These are phyloP conservation scores for Baryphthengus martii DNA, from an alignment of 2,113 vertebrate species.

Conservation along the genomic window DNA sequence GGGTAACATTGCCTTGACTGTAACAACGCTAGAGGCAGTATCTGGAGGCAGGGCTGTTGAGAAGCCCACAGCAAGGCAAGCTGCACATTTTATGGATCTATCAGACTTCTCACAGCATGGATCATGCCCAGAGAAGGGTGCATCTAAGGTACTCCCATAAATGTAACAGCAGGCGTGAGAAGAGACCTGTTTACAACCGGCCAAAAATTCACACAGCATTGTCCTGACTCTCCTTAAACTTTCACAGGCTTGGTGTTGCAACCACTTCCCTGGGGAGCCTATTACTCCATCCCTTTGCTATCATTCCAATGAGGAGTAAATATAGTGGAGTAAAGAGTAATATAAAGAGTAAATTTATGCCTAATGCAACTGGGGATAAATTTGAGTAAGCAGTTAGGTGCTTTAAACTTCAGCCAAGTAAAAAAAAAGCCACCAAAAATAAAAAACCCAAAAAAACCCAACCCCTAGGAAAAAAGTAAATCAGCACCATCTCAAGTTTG, in stretches of 20 bases:
- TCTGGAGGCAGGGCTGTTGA: background rate
- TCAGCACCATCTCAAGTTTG: background rate
- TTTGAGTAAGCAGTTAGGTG: background rate
- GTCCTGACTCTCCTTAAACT: background rate
- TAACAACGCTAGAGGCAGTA: rapidly evolving
- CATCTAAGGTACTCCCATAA: background rate
- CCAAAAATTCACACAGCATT: background rate
- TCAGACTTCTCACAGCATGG: background rate
- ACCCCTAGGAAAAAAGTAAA: background rate
- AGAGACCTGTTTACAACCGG: background rate
- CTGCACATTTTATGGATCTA: background rate
- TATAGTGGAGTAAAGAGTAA: too few relatives aligned
- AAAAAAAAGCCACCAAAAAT: background rate
- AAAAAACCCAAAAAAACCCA: background rate
- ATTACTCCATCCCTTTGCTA: background rate
- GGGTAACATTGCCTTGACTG: background rate
- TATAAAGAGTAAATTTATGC: background rate
- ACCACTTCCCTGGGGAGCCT: background rate
- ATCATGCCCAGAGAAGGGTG: background rate
- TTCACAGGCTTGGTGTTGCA: background rate
- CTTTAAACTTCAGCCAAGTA: background rate
- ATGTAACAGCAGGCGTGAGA: background rate
- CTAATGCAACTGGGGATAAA: background rate
- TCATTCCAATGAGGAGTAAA: background rate
- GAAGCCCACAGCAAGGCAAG: background rate